These are phyloP conservation scores for Solenopsis fugax DNA, from an alignment of 1,140 invertebrate genomes.

Conservation along the genomic window DNA sequence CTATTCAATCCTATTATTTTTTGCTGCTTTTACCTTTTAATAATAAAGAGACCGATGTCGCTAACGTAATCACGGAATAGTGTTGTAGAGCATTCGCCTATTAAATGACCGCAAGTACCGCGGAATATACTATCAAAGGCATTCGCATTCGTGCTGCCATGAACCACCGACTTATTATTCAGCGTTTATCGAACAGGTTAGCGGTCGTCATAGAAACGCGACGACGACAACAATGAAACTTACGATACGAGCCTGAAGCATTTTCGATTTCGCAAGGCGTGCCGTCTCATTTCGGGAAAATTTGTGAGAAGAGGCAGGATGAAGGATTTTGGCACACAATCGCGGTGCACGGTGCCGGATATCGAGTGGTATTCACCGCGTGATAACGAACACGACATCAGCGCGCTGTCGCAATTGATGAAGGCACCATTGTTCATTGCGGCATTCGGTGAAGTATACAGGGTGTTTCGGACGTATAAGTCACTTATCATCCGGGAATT, in stretches of 20 bases:
- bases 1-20: neutral
- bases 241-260: slow-evolving; percentile 1
- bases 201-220: slow-evolving; percentile 74
- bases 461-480: slow-evolving; percentile 2
- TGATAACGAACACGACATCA: slow-evolving; percentile 58
- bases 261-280: slow-evolving; percentile 32
- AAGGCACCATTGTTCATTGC: slow-evolving; percentile 50
- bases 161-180: slow-evolving; percentile 74
- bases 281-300: slow-evolving; percentile 21
- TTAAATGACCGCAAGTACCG: slow-evolving; percentile 6
- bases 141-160: slow-evolving; percentile 14
- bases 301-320: neutral
- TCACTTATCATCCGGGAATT: neutral
- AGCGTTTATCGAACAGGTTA: slow-evolving; percentile 76
- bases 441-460: slow-evolving; percentile 27
- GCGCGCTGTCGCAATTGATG: slow-evolving; percentile 23
- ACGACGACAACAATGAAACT: slow-evolving; percentile 72
- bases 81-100: neutral
- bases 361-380: slow-evolving; percentile 24
- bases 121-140: neutral
- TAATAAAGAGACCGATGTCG: neutral
- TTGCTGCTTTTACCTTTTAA: neutral
- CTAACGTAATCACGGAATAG: slow-evolving; percentile 1
- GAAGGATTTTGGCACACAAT: neutral
- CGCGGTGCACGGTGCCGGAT: slow-evolving; percentile 3